phyloP scores from a whole-genome alignment of 2,888 invertebrate genomes.

The Chromoteleia sp. region DNA sequence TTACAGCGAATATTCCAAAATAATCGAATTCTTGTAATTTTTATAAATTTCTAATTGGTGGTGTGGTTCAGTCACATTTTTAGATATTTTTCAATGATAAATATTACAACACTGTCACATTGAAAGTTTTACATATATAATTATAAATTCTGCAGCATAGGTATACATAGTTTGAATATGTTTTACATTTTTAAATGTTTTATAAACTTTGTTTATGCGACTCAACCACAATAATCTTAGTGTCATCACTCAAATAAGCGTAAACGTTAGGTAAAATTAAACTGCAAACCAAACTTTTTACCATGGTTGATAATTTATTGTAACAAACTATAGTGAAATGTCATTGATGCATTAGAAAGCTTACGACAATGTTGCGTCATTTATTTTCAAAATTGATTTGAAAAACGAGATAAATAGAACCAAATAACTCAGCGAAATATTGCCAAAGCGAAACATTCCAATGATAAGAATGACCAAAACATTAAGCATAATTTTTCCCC shows the following conservation, averaged over 20 bases:
- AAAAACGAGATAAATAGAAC: slow-evolving; percentile 3
- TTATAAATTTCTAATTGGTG: background rate
- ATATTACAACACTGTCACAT: slow-evolving; percentile 1
- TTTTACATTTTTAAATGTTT: background rate
- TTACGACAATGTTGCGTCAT: background rate
- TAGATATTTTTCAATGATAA: slow-evolving; percentile 3
- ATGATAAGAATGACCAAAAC: slow-evolving; percentile 62
- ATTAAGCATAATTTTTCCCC: slow-evolving; percentile 78
- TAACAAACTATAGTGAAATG: background rate
- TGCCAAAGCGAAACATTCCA: slow-evolving; percentile 38
- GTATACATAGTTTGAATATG: no score
- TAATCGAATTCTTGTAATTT: background rate
- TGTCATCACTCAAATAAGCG: no score
- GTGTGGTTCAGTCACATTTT: slow-evolving; percentile 1
- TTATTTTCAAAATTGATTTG: background rate
- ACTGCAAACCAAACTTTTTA: no score
- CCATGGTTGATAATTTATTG: background rate
- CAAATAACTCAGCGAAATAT: slow-evolving; percentile 6
- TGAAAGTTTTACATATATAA: no score
- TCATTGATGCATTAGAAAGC: background rate
- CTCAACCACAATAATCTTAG: no score
- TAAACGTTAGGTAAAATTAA: no score
- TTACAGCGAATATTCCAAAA: background rate
- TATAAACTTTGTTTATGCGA: background rate
- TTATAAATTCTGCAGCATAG: no score